Evolutionary conservation across 37 sponge, comb jelly and placozoan species (phyloP).

Genomic region (Axinella damicornis): DNA sequence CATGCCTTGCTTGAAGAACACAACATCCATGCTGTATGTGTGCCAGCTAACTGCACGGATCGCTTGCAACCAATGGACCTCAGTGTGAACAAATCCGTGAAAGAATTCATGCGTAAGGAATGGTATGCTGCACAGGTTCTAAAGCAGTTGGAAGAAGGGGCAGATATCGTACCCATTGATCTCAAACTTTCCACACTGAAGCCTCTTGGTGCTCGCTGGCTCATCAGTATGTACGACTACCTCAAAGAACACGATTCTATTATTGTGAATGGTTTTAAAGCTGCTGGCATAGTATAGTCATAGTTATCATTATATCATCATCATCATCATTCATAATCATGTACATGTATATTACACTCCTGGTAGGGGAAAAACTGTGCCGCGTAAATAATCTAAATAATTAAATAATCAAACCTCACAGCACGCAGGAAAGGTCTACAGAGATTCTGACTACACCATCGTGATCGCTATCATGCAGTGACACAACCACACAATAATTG

Average conservation of each 20-base stretch:
- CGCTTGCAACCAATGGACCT: slow-evolving; percentile 65
- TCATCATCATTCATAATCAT: too few relatives aligned
- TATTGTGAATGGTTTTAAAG: slow-evolving; percentile 71
- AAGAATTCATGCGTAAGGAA: slow-evolving; percentile 52
- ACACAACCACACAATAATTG: too few relatives aligned
- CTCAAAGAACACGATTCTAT: slow-evolving; percentile 22
- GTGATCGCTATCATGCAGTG: too few relatives aligned
- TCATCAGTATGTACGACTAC: slow-evolving; percentile 56
- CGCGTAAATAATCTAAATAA: too few relatives aligned
- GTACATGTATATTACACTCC: too few relatives aligned
- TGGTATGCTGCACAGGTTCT: slow-evolving; percentile 58
- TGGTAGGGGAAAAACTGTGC: too few relatives aligned
- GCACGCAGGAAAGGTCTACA: too few relatives aligned
- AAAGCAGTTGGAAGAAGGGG: not conserved
- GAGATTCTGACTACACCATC: too few relatives aligned
- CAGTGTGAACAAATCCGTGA: slow-evolving; percentile 63
- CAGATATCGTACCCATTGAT: not conserved
- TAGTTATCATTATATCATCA: too few relatives aligned
- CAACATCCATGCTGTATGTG: slow-evolving; percentile 22
- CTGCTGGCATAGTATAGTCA: slow-evolving; percentile 27
- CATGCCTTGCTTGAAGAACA: slow-evolving; percentile 6
- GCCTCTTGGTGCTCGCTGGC: slow-evolving; percentile 66
- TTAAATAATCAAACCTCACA: too few relatives aligned
- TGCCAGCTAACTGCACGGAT: slow-evolving; percentile 71
- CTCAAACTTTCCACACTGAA: slow-evolving; percentile 50